Evolutionary conservation across 35 echinoderm and acorn worm species (phyloP), one percentile per base, ranked within the genome.

Genomic region (Hemicentrotus pulcherrimus): DNA sequence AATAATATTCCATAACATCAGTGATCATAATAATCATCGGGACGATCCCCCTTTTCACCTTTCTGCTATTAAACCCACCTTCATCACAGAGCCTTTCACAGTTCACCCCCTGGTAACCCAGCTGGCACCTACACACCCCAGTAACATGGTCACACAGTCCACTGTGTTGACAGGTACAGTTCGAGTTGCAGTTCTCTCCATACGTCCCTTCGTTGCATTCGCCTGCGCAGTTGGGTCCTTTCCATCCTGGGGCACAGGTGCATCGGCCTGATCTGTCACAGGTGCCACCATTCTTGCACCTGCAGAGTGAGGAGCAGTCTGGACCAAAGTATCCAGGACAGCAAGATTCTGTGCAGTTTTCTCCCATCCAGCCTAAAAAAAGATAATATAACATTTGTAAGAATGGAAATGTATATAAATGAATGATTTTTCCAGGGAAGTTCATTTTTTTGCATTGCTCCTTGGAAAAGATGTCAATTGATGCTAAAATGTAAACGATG

Each of bases 241-340:
- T 33, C 90, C 61, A 89, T 1, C 96, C 97, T 32, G 94, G 52
- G 31, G 94, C 60, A 85, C 96, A 97, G 86, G 85, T 86, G 91
- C 96, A 99, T 10, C 65, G 24, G 85, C 98, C 96, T 31, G 87
- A 94, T 3, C 94, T 87, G 91, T 96, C 95, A 88, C 96, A 99
- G n/a, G n/a, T 48, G 41, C 95, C 97, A 10, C 94, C 96, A 24
- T 96, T 96, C 46, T 96, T 47, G 71, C 97, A 99, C 16, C 35
- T 50, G 47, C 97, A 99, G 30, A 11, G 33, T 87, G 94, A 46
- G 60, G 60, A 91, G 31, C 98, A 99, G 32, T 61, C 50, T 32
- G 50, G 47, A 9, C 95, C 92, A 46, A 95, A 97, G 14, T 46
- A 78, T 11, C 95, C 96, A 8, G 31, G 11, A 65, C 88, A 70